Percentiles rank a stretch among this genome's conserved stretches.
These are phyloP conservation scores for Gastrophysa polygoni DNA, from an alignment of 2,888 invertebrate species.

Conservation along the genomic window DNA sequence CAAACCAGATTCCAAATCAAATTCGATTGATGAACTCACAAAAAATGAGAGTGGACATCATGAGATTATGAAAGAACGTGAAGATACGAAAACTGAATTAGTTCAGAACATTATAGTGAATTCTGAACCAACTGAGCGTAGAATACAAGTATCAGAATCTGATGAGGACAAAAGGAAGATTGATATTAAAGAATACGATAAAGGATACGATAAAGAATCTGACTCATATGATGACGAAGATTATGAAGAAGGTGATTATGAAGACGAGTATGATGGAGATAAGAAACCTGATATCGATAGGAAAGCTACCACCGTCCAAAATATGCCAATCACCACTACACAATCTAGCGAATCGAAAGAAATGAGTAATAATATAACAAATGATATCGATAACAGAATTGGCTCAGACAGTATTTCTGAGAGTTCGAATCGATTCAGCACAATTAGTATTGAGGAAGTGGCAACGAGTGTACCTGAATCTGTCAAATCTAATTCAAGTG, in stretches of 20 bases:
- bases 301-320: neutral
- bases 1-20: neutral
- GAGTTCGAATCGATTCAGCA: no score
- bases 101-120: neutral
- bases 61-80: neutral
- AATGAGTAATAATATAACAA: slow-evolving; percentile 7
- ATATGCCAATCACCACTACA: neutral
- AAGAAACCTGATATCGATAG: slow-evolving; percentile 9
- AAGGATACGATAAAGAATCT: slow-evolving; percentile 32
- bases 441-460: no score
- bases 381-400: neutral
- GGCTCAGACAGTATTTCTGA: neutral
- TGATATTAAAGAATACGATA: no score
- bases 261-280: slow-evolving; percentile 28
- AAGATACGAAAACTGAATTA: neutral
- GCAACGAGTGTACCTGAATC: no score
- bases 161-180: no score
- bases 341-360: neutral
- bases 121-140: neutral
- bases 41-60: neutral
- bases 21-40: neutral
- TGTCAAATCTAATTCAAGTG: neutral
- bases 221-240: slow-evolving; percentile 30
- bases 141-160: neutral
- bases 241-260: slow-evolving; percentile 32